phyloP scores from a whole-genome alignment of 1,140 invertebrate species.

The Heliconius congener region DNA sequence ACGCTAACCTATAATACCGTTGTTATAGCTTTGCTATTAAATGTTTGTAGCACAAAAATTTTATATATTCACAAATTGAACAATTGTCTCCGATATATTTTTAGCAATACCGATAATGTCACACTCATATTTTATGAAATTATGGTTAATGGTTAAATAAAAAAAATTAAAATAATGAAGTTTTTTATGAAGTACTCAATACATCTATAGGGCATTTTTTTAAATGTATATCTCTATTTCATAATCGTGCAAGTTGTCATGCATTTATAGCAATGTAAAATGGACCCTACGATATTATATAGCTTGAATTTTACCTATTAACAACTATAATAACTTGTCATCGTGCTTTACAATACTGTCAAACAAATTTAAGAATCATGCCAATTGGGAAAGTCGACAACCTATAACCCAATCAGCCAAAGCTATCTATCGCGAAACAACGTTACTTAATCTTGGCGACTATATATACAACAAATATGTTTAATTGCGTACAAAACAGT shows the following conservation, averaged over 20 bases:
- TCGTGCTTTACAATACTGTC: conserved; percentile 49
- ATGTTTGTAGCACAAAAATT: neutral
- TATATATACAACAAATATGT: conserved; percentile 54
- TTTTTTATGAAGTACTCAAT: neutral
- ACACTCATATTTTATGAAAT: neutral
- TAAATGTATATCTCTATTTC: neutral
- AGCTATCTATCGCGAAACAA: conserved; percentile 64
- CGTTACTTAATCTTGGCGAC: conserved; percentile 49
- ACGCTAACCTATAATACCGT: neutral
- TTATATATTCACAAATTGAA: neutral
- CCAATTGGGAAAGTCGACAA: conserved; percentile 68
- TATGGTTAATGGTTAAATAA: neutral
- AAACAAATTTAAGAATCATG: conserved; percentile 52
- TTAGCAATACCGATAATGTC: conserved; percentile 12
- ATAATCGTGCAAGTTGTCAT: conserved; percentile 56
- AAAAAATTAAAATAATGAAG: neutral
- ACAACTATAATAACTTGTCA: conserved; percentile 33
- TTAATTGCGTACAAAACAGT: conserved; percentile 51
- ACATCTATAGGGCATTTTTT: neutral
- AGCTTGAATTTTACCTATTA: conserved; percentile 35
- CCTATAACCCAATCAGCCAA: conserved; percentile 67
- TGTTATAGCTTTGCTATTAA: neutral
- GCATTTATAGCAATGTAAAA: conserved; percentile 56
- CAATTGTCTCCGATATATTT: neutral
- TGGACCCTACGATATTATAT: conserved; percentile 45